Evolutionary conservation across 2,797 vertebrate genomes (phyloP).

Genomic region (Tragelaphus oryx): DNA sequence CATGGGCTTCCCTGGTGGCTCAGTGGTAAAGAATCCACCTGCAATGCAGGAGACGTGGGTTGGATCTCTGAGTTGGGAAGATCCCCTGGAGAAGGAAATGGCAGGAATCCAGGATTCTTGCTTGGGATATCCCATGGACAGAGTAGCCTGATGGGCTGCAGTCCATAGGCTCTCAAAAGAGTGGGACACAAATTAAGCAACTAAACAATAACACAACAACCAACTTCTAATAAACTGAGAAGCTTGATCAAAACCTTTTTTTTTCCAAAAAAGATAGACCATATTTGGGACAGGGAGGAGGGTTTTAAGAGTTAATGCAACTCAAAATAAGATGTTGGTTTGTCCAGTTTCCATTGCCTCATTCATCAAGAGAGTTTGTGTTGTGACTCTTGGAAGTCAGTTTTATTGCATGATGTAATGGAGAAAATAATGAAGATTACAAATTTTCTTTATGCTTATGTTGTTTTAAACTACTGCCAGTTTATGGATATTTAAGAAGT

Average conservation of each 20-base stretch:
- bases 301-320: not conserved
- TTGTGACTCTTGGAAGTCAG: constrained; percentile 30
- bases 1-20: not conserved
- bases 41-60: not conserved
- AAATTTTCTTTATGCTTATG: constrained; percentile 45
- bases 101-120: not conserved
- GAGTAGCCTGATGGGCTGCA: not conserved
- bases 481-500: constrained; percentile 19
- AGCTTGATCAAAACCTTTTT: not conserved
- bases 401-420: constrained; percentile 44
- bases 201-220: not conserved
- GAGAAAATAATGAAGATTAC: constrained; percentile 48
- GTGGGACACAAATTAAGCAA: not conserved
- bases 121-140: not conserved
- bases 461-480: constrained; percentile 13
- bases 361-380: constrained; percentile 24
- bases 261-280: not conserved
- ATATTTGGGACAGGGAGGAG: not conserved
- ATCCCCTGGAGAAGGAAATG: not conserved
- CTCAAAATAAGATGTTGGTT: not conserved
- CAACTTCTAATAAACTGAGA: not conserved
- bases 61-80: not conserved
- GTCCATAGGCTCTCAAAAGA: not conserved
- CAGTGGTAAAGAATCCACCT: not conserved
- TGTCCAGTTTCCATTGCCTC: constrained; percentile 35